A percentile compares a stretch with the other conserved stretches of the same genome.
Conservation (phyloP, 2,888 invertebrate species). For the Bibio marci region DNA sequence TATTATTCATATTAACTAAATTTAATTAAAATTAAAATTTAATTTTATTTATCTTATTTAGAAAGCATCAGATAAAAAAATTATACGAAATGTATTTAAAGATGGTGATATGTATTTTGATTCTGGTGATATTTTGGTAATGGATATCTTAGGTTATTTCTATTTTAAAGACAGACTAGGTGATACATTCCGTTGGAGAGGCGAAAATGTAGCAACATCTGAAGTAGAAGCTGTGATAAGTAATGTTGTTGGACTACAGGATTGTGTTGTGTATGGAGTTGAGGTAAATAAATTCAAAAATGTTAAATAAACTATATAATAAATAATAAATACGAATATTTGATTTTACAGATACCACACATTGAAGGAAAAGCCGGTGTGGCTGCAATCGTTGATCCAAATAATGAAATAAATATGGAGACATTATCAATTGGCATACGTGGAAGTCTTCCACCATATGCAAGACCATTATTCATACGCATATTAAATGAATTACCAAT, state of each 20-base stretch:
- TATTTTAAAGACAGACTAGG: conserved; percentile 85
- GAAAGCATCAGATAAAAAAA: conserved; percentile 69
- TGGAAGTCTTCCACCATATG: conserved; percentile 63
- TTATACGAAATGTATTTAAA: conserved; percentile 62
- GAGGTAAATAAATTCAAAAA: conserved; percentile 46
- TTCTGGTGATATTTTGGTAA: conserved; percentile 74
- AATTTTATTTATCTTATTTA: too few relatives aligned
- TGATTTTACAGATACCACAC: conserved; percentile 44
- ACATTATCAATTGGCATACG: conserved; percentile 47
- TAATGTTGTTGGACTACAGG: conserved; percentile 52
- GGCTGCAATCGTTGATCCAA: conserved; percentile 70
- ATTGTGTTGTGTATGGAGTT: conserved; percentile 82
- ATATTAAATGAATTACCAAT: conserved; percentile 59
- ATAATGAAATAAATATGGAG: conserved; percentile 37
- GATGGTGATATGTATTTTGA: conserved; percentile 83
- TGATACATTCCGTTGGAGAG: conserved; percentile 79
- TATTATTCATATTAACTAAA: too few relatives aligned
- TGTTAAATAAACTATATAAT: too few relatives aligned
- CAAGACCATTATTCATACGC: conserved; percentile 76
- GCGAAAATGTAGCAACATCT: conserved; percentile 91
- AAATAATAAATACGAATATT: too few relatives aligned
- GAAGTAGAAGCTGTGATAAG: conserved; percentile 87
- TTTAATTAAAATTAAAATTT: too few relatives aligned
- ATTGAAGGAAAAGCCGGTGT: conserved; percentile 84
- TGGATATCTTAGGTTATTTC: conserved; percentile 84